Base-by-base conservation (phyloP, 2,888 invertebrate genomes). In the Aproaerema taeniolella region DNA sequence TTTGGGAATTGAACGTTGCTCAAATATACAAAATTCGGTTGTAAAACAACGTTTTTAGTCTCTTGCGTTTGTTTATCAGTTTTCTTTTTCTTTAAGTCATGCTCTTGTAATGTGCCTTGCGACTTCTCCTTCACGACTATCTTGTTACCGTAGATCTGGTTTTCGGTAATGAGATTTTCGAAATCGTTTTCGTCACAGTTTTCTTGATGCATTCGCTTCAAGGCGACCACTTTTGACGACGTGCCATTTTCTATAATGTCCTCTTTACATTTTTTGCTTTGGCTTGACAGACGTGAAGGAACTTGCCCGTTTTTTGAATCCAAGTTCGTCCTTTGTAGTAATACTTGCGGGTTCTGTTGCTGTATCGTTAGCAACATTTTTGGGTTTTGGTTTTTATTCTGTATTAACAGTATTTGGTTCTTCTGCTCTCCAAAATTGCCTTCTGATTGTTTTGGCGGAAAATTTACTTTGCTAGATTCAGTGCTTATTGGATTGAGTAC, bases 91-190 rank as follows among this genome's bases (percentile, higher is more conserved):
- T 75, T 78, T 30, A 78, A 53, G 40, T 82, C 77, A 58, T 80
- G 77, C 45, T 85, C 81, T 55, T 83, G 82, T 39, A 60, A 62
- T 8, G 69, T 78, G 16, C 75, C 72, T 60, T 80, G 81, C 39
- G 75, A 74, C 55, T 87, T 87, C 76, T 87, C 86, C 78, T 87
- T 88, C 69, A 88, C 85, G 69, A 87, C 86, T 70, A 87, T 87
- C 68, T 87, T 87, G 51, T 87, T 86, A 49, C 87, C 87, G 55
- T 87, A 87, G 45, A 88, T 88, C 69, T 88, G 87, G 65, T 88
- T 88, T 61, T 87, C 87, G 15, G 87, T 87, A 31, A 88, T 88
- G 51, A 88, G 69, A 63, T 88, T 88, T 54, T 88, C 88, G 55
- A 88, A 88, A 58, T 88, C 88, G 43, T 87, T 83, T 57, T 87